Evolutionary conservation across 2,797 vertebrate genomes (phyloP).

Genomic region (Spinus olivaceus): DNA sequence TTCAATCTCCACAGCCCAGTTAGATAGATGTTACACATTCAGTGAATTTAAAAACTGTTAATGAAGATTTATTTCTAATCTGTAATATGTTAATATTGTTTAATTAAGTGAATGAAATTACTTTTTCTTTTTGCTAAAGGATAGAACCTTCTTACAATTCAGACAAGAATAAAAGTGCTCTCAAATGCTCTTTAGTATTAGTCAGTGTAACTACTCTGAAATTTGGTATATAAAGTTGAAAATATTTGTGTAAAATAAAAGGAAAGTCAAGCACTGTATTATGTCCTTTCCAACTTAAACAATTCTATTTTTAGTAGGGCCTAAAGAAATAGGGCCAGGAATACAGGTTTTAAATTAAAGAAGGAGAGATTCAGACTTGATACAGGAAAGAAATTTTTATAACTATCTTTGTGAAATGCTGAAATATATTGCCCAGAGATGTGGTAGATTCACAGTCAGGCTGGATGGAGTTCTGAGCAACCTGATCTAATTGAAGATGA

Average conservation of each 20-base stretch:
- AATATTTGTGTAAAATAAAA: neutral
- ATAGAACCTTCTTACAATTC: neutral
- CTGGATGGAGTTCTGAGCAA: neutral
- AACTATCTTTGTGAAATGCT: neutral
- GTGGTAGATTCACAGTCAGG: neutral
- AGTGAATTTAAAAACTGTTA: neutral
- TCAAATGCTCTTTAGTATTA: neutral
- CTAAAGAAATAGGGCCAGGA: neutral
- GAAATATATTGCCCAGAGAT: neutral
- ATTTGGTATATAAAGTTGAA: neutral
- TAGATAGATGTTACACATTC: neutral
- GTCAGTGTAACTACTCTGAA: neutral
- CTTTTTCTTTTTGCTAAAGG: neutral
- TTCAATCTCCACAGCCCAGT: neutral
- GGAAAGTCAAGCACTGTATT: neutral
- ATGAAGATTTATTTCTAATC: conserved; percentile 14
- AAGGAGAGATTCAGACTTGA: neutral
- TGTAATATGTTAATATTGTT: neutral
- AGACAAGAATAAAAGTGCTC: neutral
- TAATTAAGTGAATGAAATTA: conserved; percentile 22
- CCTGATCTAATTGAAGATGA: neutral
- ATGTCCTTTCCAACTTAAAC: neutral
- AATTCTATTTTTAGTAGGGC: neutral
- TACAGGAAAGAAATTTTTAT: neutral
- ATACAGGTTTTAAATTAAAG: neutral